Percentiles rank a stretch among this genome's conserved stretches.
Evolutionary conservation across 2,888 invertebrate genomes (phyloP).

Genomic region (Ganaspis brasiliensis): DNA sequence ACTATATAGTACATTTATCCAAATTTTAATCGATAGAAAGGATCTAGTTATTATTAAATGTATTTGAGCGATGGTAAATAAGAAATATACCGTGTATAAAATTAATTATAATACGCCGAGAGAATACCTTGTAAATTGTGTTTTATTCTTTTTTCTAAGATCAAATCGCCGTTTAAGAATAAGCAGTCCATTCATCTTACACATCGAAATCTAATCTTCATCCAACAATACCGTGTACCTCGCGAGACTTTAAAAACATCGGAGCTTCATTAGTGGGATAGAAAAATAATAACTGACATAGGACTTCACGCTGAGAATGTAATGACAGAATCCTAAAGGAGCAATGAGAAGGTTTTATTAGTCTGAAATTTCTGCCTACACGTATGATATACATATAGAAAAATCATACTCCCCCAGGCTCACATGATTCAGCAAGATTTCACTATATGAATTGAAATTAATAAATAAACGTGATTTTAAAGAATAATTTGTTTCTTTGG

Average conservation of each 20-base stretch:
- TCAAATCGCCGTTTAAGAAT: neutral
- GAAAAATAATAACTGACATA: conserved; percentile 32
- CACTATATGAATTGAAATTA: conserved; percentile 9
- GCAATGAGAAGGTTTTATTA: conserved; percentile 10
- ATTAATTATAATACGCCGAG: too few relatives aligned
- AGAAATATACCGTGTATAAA: too few relatives aligned
- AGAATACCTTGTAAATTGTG: too few relatives aligned
- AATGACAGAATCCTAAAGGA: conserved; percentile 13
- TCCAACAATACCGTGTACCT: conserved; percentile 21
- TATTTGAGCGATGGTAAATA: too few relatives aligned
- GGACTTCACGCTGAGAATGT: conserved; percentile 33
- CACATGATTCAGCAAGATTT: conserved; percentile 35
- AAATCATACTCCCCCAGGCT: conserved; percentile 16
- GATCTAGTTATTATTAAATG: too few relatives aligned
- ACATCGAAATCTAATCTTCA: conserved; percentile 27
- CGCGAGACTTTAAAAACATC: conserved; percentile 23
- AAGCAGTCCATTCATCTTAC: neutral
- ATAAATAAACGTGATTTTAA: conserved; percentile 1
- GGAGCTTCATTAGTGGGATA: conserved; percentile 10
- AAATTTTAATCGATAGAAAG: too few relatives aligned
- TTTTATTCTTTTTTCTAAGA: neutral
- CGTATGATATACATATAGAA: conserved; percentile 6
- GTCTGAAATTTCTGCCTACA: conserved; percentile 9
- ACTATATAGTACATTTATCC: neutral
- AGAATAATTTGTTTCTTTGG: too few relatives aligned